A percentile compares a stretch with the other conserved stretches of the same genome.
phyloP scores from a whole-genome alignment of 2,797 vertebrate species.

The Rhynchotus rufescens region DNA sequence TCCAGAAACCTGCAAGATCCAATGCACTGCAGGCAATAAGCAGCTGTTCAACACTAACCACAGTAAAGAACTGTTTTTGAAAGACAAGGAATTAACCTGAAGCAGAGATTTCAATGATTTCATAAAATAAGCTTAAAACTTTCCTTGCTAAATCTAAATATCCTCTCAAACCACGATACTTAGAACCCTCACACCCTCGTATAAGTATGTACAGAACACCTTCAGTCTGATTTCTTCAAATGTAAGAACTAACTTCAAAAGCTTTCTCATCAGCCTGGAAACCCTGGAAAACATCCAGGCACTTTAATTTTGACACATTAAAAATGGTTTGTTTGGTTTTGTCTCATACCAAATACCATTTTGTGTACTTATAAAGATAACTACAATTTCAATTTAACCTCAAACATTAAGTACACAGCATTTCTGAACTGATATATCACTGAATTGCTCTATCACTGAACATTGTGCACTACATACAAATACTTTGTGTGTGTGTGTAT shows the following conservation, averaged over 20 bases:
- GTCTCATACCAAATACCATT: neutral
- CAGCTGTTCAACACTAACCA: neutral
- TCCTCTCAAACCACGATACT: neutral
- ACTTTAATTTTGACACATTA: neutral
- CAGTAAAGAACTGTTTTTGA: neutral
- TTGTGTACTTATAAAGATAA: neutral
- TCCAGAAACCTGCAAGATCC: neutral
- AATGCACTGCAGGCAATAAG: neutral
- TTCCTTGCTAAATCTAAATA: conserved; percentile 2
- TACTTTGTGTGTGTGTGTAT: no score
- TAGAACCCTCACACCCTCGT: neutral
- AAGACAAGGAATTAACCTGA: neutral
- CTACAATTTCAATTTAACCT: neutral
- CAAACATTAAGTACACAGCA: neutral
- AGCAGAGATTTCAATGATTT: neutral
- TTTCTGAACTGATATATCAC: neutral
- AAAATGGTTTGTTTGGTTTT: neutral
- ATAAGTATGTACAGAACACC: neutral
- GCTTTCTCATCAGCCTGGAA: neutral
- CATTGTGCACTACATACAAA: neutral
- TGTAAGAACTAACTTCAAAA: conserved; percentile 16
- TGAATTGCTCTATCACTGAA: neutral
- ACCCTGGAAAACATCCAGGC: neutral
- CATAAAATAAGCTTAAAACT: conserved; percentile 8
- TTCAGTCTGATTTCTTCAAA: neutral